These are phyloP conservation scores for Bruchidius siliquastri DNA, from an alignment of 2,888 invertebrate species.

Conservation along the genomic window DNA sequence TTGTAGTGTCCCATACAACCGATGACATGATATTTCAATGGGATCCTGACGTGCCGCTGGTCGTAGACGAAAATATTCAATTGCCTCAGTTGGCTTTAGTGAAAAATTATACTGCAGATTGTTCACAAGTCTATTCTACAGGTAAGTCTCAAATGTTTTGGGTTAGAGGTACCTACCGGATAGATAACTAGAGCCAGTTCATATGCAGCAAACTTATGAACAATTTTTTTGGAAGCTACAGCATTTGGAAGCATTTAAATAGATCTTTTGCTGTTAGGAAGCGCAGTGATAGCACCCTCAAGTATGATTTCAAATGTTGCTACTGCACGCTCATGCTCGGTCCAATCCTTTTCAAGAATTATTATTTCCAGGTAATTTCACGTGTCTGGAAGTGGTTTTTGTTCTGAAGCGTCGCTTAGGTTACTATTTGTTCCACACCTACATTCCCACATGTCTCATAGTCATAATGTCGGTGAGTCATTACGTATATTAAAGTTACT, in stretches of 20 bases:
- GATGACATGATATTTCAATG: conserved; percentile 92
- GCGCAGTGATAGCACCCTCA: too few relatives aligned
- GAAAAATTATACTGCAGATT: conserved; percentile 84
- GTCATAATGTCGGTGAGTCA: conserved; percentile 86
- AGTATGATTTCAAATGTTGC: too few relatives aligned
- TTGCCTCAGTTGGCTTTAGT: conserved; percentile 81
- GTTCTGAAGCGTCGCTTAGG: conserved; percentile 83
- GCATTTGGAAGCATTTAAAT: too few relatives aligned
- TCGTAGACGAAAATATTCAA: conserved; percentile 85
- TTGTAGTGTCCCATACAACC: conserved; percentile 85
- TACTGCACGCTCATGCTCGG: too few relatives aligned
- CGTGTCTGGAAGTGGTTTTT: conserved; percentile 86
- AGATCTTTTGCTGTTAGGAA: too few relatives aligned
- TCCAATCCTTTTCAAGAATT: too few relatives aligned
- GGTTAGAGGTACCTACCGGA: too few relatives aligned
- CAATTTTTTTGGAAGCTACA: too few relatives aligned
- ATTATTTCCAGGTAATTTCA: conserved; percentile 71
- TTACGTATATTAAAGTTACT: too few relatives aligned
- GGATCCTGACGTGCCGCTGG: conserved; percentile 85
- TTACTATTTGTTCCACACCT: conserved; percentile 90
- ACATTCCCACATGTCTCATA: conserved; percentile 89
- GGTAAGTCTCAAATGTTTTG: conserved; percentile 50
- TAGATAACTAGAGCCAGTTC: too few relatives aligned
- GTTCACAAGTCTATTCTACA: conserved; percentile 88
- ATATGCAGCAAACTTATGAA: too few relatives aligned